Conservation (phyloP, 2,888 invertebrate genomes). For the Tryphoninae sp. region DNA sequence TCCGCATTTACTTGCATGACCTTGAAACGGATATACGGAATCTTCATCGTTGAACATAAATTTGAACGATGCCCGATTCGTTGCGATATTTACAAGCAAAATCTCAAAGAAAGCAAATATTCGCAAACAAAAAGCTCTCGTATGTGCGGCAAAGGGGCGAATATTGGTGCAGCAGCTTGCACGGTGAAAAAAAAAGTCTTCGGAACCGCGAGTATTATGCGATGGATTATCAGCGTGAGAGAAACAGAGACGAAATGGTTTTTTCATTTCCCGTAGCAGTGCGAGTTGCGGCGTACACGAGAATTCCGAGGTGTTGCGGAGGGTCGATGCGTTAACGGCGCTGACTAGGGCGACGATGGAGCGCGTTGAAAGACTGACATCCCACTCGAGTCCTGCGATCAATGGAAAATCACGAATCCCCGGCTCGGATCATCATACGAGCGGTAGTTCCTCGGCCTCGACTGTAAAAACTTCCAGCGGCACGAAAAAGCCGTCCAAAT, state of each 20-base stretch:
- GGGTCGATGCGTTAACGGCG: slow-evolving; percentile 86
- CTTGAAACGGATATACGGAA: background rate
- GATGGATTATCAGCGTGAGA: slow-evolving; percentile 3
- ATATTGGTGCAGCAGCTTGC: background rate
- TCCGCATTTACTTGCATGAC: slow-evolving; percentile 35
- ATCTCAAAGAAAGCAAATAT: background rate
- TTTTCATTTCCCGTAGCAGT: slow-evolving; percentile 54
- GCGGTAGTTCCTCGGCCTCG: slow-evolving; percentile 35
- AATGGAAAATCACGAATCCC: slow-evolving; percentile 58
- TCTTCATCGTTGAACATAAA: slow-evolving; percentile 4
- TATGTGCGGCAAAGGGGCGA: background rate
- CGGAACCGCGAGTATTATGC: background rate
- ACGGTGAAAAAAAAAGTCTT: background rate
- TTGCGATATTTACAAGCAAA: background rate
- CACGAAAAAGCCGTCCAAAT: slow-evolving; percentile 41
- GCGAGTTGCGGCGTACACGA: slow-evolving; percentile 65
- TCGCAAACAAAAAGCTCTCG: background rate
- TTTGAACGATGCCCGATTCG: slow-evolving; percentile 1
- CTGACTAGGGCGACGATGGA: slow-evolving; percentile 87
- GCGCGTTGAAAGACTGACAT: slow-evolving; percentile 85
- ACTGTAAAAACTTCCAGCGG: slow-evolving; percentile 51
- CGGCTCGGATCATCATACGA: slow-evolving; percentile 43
- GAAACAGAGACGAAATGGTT: slow-evolving; percentile 37
- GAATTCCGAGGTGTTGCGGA: slow-evolving; percentile 81
- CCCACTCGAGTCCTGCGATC: slow-evolving; percentile 64